Base-by-base conservation (phyloP, 2,888 invertebrate genomes). In the Hedya salicella region DNA sequence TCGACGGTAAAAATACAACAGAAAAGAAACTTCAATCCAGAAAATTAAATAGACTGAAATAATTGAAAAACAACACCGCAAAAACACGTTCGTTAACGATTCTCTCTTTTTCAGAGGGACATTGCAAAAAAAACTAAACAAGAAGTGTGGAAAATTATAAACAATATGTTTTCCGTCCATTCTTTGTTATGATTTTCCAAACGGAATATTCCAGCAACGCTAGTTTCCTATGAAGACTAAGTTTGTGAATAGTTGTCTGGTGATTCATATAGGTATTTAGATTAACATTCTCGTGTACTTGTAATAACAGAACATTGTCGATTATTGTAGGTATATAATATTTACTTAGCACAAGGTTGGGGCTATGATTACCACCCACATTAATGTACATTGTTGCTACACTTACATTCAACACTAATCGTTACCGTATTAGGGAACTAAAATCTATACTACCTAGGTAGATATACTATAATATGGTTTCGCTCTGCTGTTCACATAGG, bases 91-190 rank as follows among this genome's bases (percentile, higher is more conserved):
- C 14, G 36, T 46, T 62, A 44, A 32, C 14, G 32, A 4, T 50
- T n/a, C 32, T 21, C 50, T 30, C 9, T 50, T 3, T 16, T 14
- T 21, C 19, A 16, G 13, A 49, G 25, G 3, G 16, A 8, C 16
- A 40, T 13, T 21, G 39, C 16, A 32, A 59, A 60, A 48, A 49
- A 60, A 48, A 49, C 50, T n/a, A 39, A 42, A 57, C 46, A 9
- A 39, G n/a, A 25, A n/a, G n/a, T 5, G 42, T 21, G 9, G 13
- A 50, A 49, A 57, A 44, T 59, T 50, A 50, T 21, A 57, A 44
- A 64, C 64, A 57, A 64, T 64, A 30, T 17, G 56, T 30, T 40
- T 32, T 56, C 56, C 49, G 42, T 62, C 44, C 32, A 36, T 19
- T 49, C 56, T 50, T 57, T 64, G 44, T 64, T 64, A 44, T 32